Conservation (phyloP, 2,113 vertebrate genomes). For the Pitta sordida region DNA sequence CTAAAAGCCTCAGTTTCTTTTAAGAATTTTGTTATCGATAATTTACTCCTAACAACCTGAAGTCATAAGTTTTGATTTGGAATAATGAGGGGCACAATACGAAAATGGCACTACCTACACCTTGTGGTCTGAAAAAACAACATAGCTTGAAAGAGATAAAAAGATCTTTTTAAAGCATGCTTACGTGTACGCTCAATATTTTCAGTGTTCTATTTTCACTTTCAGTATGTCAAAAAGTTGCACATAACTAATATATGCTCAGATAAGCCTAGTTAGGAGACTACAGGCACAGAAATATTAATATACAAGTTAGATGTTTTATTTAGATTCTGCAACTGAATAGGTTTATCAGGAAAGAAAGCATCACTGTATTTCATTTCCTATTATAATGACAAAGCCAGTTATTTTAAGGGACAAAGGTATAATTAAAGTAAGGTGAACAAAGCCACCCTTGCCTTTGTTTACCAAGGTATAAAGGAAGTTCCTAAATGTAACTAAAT, state of each 20-base stretch:
- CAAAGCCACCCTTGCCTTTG: constrained; percentile 40
- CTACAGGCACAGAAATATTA: background rate
- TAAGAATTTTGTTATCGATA: background rate
- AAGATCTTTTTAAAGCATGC: background rate
- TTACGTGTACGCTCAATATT: background rate
- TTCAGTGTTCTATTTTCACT: background rate
- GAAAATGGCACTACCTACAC: background rate
- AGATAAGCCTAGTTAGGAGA: background rate
- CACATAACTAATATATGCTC: background rate
- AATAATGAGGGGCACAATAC: background rate
- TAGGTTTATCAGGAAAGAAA: background rate
- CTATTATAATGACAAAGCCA: constrained; percentile 13
- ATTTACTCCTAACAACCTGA: background rate
- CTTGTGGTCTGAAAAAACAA: background rate
- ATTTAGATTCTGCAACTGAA: background rate
- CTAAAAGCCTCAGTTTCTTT: background rate
- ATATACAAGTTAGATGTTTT: background rate
- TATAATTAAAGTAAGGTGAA: constrained; percentile 42
- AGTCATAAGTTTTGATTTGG: background rate
- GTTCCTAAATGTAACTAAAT: constrained; percentile 53
- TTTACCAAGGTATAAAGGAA: constrained; percentile 59
- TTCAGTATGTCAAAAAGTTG: background rate
- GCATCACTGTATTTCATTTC: background rate
- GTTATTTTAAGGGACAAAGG: constrained; percentile 43
- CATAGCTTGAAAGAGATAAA: background rate